Evolutionary conservation across 2,113 vertebrate genomes (phyloP).

Genomic region (Oxygymnocypris stewartii): DNA sequence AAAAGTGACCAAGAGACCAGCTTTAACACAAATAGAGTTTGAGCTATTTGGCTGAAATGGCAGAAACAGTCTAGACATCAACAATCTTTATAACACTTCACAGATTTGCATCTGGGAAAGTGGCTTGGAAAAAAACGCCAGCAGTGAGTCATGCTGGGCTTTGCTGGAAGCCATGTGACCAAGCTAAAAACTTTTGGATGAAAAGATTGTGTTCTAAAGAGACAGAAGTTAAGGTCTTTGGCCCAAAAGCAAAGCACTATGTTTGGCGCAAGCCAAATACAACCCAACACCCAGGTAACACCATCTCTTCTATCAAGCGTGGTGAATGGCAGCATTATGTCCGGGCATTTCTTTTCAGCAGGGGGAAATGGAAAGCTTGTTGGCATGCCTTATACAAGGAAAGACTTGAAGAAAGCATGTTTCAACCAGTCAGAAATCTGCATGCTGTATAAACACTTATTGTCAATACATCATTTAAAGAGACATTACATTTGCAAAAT

Average conservation of each 20-base stretch:
- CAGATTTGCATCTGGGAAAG: conserved; percentile 28
- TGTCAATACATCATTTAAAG: background rate
- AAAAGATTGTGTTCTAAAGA: background rate
- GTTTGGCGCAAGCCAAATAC: background rate
- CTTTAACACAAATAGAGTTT: conserved; percentile 9
- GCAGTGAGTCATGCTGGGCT: background rate
- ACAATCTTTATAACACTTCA: conserved; percentile 17
- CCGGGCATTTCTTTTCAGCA: conserved; percentile 14
- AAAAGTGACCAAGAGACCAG: conserved; percentile 12
- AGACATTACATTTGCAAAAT: no score
- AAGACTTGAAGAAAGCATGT: background rate
- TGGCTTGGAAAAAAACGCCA: background rate
- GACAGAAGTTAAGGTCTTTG: background rate
- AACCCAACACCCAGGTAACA: background rate
- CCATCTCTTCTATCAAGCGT: background rate
- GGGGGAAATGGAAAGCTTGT: conserved; percentile 4
- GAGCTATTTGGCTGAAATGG: conserved; percentile 12
- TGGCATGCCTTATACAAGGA: background rate
- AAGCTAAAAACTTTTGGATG: background rate
- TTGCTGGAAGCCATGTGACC: conserved; percentile 14
- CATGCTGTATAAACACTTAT: background rate
- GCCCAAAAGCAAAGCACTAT: background rate
- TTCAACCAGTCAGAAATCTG: background rate
- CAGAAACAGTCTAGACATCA: conserved; percentile 11
- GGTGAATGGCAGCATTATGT: conserved; percentile 16